phyloP scores from a whole-genome alignment of 2,888 invertebrate species.

The Invenusta paracnida region DNA sequence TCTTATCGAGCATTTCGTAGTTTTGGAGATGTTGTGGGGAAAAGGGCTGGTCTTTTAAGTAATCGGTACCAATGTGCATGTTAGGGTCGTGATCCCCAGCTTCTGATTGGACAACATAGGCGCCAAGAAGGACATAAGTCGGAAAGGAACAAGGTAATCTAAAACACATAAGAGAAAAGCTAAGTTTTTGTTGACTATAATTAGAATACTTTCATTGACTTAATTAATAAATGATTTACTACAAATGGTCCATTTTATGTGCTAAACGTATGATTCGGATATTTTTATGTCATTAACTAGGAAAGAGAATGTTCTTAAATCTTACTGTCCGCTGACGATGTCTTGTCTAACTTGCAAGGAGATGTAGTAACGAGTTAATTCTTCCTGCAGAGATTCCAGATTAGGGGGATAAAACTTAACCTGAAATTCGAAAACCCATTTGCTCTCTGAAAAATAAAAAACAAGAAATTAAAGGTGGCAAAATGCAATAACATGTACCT shows the following conservation, averaged over 20 bases:
- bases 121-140: constrained; percentile 88
- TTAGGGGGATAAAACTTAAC: constrained; percentile 99
- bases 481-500: neutral
- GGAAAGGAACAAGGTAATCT: constrained; percentile 93
- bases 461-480: neutral
- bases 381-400: constrained; percentile 79
- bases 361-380: constrained; percentile 74
- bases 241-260: too few relatives aligned
- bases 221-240: too few relatives aligned
- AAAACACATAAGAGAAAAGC: neutral
- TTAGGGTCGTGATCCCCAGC: constrained; percentile 80
- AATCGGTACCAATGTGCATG: constrained; percentile 62
- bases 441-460: constrained; percentile 36
- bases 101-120: constrained; percentile 87
- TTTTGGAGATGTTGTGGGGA: constrained; percentile 76
- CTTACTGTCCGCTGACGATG: constrained; percentile 65
- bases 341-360: constrained; percentile 83
- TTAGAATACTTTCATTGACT: too few relatives aligned
- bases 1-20: constrained; percentile 84
- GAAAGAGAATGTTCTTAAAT: too few relatives aligned
- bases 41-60: constrained; percentile 83
- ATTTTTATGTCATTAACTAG: too few relatives aligned
- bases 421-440: constrained; percentile 83
- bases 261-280: too few relatives aligned
- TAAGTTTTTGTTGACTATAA: neutral